Evolutionary conservation across 2,113 vertebrate genomes (phyloP), one percentile per base, ranked within the genome.

Genomic region (Grus americana): DNA sequence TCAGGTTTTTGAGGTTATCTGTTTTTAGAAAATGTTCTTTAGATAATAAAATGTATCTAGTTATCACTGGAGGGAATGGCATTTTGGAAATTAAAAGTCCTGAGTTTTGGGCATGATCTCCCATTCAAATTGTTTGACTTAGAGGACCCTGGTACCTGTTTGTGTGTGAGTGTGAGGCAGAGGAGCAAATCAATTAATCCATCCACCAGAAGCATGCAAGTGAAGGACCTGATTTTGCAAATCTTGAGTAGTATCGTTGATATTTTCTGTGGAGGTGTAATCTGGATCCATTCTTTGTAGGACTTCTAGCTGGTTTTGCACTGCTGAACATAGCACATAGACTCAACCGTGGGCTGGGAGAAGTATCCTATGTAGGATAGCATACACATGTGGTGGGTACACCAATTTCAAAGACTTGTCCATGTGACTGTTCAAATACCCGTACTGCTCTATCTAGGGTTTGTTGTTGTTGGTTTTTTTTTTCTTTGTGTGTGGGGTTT

Each of bases 301-400:
- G 15, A 58, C 12, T 61, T 55, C 15, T 40, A 21, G 12, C 7
- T 80, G 29, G 2, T 80, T 65, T 63, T 67, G 46, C 7, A 6
- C 15, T 22, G 40, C 66, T 44, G 65, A 74, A 30, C n/a, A 36
- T 44, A 68, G 23, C n/a, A 62, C 22, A 15, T 4, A 54, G 49
- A 21, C 58, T 80, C 34, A 34, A 21, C 13, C 27, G 5, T 4
- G 15, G 17, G 19, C 30, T 52, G 36, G 27, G 21, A 61, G 29
- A 24, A 46, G 24, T 44, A 22, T 0, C 1, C 12, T 40, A 34
- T 0, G 1, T 38, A 16, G 12, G 13, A 16, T 13, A 34, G 16
- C 2, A 1, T 42, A 52, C 34, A 70, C 54, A 49, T 47, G 46
- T 75, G 58, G 20, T 40, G 6, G 46, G 42, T 55, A 86, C 57